Percentiles rank a stretch among this genome's conserved stretches.
Evolutionary conservation across 2,113 vertebrate species (phyloP).

Genomic region (Malurus elegans): DNA sequence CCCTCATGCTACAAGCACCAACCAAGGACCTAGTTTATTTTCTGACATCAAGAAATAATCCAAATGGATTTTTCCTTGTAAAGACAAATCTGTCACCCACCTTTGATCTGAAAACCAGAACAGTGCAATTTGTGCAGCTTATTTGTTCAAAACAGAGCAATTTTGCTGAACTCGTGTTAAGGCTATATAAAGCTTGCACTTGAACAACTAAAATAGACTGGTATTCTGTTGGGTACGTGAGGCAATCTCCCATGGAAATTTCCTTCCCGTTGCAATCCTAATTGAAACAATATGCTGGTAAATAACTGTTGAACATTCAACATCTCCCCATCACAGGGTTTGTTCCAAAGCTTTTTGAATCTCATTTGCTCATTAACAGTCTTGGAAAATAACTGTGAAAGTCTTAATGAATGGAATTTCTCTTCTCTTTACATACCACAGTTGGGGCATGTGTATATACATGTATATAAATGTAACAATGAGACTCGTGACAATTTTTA

Average conservation of each 20-base stretch:
- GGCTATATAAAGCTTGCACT: background rate
- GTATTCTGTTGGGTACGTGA: background rate
- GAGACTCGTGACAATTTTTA: background rate
- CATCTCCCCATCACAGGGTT: background rate
- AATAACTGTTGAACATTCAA: background rate
- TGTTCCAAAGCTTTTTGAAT: background rate
- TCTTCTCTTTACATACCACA: background rate
- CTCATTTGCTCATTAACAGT: accelerated
- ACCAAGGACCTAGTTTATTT: background rate
- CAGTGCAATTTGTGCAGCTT: background rate
- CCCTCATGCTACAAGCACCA: background rate
- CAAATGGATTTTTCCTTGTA: background rate
- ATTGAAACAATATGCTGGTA: background rate
- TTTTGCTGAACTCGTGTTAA: background rate
- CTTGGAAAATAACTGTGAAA: background rate
- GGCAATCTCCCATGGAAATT: background rate
- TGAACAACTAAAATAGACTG: background rate
- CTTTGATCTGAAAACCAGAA: background rate
- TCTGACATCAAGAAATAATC: background rate
- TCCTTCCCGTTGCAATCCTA: background rate
- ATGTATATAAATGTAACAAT: background rate
- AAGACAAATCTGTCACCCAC: background rate
- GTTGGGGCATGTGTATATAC: accelerated
- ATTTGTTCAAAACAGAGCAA: background rate
- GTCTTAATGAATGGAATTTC: background rate